A percentile compares a stretch with the other conserved stretches of the same genome.
These are phyloP conservation scores for Sthenelais limicola DNA, from an alignment of 2,888 invertebrate genomes.

Conservation along the genomic window DNA sequence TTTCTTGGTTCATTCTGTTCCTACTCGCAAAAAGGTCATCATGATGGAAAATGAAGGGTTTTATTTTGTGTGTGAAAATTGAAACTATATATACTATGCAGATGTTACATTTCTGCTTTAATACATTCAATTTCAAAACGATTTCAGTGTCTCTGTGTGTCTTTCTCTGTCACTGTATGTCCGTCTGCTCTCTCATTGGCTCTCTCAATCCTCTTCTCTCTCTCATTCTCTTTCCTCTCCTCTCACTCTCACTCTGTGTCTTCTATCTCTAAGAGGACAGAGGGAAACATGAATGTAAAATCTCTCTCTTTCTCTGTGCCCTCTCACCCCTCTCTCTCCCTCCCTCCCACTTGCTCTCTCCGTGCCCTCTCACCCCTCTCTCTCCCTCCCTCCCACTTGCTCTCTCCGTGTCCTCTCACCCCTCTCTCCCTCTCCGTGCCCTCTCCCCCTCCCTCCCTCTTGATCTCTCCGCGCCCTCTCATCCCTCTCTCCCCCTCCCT, in stretches of 20 bases:
- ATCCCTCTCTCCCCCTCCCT: conserved; percentile 2
- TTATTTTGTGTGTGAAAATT: too few species aligned
- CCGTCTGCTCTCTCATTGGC: not conserved
- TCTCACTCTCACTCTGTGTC: not conserved
- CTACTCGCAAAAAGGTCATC: too few species aligned
- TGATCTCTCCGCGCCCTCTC: not conserved
- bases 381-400: conserved; percentile 3
- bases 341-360: conserved; percentile 1
- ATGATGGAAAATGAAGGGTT: too few species aligned
- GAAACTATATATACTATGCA: too few species aligned
- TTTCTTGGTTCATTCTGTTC: too few species aligned
- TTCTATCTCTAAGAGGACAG: too few species aligned
- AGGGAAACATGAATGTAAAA: too few species aligned
- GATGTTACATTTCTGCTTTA: too few species aligned
- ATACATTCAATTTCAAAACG: too few species aligned
- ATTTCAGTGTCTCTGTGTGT: too few species aligned
- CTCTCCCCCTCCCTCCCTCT: conserved; percentile 2
- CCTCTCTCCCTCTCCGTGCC: conserved; percentile 2
- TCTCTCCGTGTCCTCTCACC: not conserved
- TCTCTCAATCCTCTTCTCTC: not conserved
- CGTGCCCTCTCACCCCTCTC: not conserved
- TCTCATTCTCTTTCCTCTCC: conserved; percentile 2
- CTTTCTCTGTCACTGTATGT: not conserved
- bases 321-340: too few species aligned
- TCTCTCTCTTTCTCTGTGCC: too few species aligned